phyloP scores from a whole-genome alignment of 1,140 invertebrate species.

The Diorhabda carinulata region DNA sequence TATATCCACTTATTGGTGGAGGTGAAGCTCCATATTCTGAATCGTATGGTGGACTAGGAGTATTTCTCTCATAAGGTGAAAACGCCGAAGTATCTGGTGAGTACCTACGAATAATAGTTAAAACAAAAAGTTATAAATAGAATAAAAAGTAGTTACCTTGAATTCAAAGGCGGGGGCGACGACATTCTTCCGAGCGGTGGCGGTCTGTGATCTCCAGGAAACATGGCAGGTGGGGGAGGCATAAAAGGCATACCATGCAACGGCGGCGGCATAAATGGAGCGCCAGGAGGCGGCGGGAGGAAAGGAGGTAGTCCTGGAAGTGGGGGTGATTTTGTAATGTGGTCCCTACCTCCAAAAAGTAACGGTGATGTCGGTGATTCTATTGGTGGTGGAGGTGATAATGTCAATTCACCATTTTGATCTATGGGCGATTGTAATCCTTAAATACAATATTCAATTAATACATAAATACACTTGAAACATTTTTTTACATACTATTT shows the following conservation, averaged over 20 bases:
- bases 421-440: conserved; percentile 43
- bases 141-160: conserved; percentile 18
- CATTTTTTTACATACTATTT: conserved; percentile 35
- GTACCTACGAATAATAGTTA: conserved; percentile 22
- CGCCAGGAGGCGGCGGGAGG: conserved; percentile 39
- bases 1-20: conserved; percentile 34
- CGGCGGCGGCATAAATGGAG: conserved; percentile 47
- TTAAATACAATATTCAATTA: conserved; percentile 17
- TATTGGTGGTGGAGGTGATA: conserved; percentile 44
- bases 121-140: neutral
- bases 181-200: conserved; percentile 61
- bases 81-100: conserved; percentile 40
- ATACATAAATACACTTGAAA: no score
- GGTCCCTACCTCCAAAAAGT: conserved; percentile 45
- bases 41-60: conserved; percentile 43
- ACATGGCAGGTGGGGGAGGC: conserved; percentile 46
- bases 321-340: conserved; percentile 52
- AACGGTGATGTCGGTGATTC: conserved; percentile 50
- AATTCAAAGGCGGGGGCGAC: conserved; percentile 53
- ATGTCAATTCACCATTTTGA: conserved; percentile 41
- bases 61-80: conserved; percentile 40
- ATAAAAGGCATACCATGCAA: conserved; percentile 39
- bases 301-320: conserved; percentile 49
- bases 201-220: conserved; percentile 56
- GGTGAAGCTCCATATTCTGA: conserved; percentile 41